Evolutionary conservation across 2,113 vertebrate species (phyloP).

Genomic region (Notothenia coriiceps): DNA sequence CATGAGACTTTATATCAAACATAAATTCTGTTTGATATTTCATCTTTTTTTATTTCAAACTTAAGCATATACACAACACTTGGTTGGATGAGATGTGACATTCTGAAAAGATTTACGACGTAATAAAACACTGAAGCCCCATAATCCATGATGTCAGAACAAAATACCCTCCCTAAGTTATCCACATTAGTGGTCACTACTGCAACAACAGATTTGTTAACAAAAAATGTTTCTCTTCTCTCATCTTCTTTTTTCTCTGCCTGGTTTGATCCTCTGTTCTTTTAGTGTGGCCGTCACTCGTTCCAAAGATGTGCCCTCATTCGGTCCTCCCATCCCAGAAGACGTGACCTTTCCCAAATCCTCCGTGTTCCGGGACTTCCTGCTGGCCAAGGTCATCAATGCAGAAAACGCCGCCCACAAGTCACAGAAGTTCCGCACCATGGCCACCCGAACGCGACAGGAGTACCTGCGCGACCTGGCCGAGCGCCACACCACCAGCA

Average conservation of each 20-base stretch:
- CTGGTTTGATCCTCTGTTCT: conserved; percentile 21
- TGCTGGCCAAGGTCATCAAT: conserved; percentile 97
- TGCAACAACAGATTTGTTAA: conserved; percentile 7
- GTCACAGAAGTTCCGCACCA: conserved; percentile 96
- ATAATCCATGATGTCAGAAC: background rate
- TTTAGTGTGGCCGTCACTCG: conserved; percentile 95
- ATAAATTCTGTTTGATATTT: background rate
- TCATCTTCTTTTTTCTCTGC: background rate
- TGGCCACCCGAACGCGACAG: conserved; percentile 97
- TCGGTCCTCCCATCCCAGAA: conserved; percentile 96
- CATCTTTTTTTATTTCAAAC: background rate
- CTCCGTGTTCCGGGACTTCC: conserved; percentile 98
- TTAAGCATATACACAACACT: conserved; percentile 9
- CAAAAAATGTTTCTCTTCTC: background rate
- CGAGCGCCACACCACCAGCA: conserved; percentile 98
- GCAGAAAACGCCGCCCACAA: conserved; percentile 98
- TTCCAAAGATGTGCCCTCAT: conserved; percentile 96
- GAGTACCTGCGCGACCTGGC: conserved; percentile 98
- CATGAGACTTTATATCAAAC: conserved; percentile 14
- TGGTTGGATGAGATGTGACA: conserved; percentile 12
- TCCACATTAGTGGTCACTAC: conserved; percentile 3
- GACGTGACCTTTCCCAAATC: conserved; percentile 97
- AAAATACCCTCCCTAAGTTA: background rate
- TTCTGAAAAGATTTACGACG: conserved; percentile 16
- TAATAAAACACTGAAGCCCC: conserved; percentile 19